phyloP scores from a whole-genome alignment of 2,888 invertebrate species.

The Congeria kusceri region DNA sequence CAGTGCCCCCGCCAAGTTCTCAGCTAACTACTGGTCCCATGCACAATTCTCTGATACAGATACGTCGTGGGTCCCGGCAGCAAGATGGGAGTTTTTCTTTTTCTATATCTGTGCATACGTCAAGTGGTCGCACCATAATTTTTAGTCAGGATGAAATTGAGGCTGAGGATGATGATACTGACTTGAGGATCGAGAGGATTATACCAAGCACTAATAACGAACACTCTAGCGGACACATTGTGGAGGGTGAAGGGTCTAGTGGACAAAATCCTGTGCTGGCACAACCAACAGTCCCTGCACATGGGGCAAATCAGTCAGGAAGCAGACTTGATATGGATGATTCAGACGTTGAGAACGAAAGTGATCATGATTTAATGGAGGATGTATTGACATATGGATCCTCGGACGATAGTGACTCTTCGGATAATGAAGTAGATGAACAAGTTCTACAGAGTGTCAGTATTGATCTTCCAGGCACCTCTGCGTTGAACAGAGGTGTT shows the following conservation, averaged over 20 bases:
- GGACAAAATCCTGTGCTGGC: not conserved
- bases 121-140: slow-evolving; percentile 55
- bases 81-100: slow-evolving; percentile 56
- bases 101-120: slow-evolving; percentile 62
- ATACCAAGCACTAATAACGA: not conserved
- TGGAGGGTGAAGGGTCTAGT: slow-evolving; percentile 25
- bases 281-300: not conserved
- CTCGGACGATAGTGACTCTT: slow-evolving; percentile 5
- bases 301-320: not conserved
- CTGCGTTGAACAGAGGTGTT: not conserved
- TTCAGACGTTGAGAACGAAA: slow-evolving; percentile 32
- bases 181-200: slow-evolving; percentile 46
- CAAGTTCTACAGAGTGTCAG: slow-evolving; percentile 3
- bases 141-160: slow-evolving; percentile 59
- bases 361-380: slow-evolving; percentile 32
- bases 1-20: not conserved
- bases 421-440: slow-evolving; percentile 15
- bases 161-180: slow-evolving; percentile 53
- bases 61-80: slow-evolving; percentile 51
- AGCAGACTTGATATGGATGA: slow-evolving; percentile 8
- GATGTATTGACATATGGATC: slow-evolving; percentile 8
- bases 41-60: slow-evolving; percentile 56
- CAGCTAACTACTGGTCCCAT: slow-evolving; percentile 21
- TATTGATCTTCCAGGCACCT: not conserved
- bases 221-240: not conserved